Conservation (phyloP, 2,797 vertebrate species). For the Lepilemur septentrionalis region DNA sequence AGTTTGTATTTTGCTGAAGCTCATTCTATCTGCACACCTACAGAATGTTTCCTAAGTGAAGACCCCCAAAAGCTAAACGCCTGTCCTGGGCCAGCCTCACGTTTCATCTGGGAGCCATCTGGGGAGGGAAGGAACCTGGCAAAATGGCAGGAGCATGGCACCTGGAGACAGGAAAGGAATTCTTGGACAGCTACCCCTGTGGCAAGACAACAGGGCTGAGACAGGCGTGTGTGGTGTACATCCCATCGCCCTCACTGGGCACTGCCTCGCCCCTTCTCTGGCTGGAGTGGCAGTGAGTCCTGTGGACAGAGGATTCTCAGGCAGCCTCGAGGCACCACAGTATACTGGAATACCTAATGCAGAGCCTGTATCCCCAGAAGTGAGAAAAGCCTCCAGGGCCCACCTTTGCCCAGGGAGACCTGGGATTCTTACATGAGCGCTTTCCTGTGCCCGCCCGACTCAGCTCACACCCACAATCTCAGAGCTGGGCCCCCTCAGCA, state of each 20-base stretch:
- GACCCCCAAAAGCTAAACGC: background rate
- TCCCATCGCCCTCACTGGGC: background rate
- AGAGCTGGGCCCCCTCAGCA: background rate
- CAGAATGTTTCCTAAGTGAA: background rate
- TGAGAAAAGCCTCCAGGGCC: background rate
- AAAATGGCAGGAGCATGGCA: background rate
- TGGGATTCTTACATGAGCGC: background rate
- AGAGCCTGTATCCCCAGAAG: background rate
- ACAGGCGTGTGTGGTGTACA: fast-evolving
- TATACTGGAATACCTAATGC: background rate
- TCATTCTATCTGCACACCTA: background rate
- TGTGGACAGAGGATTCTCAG: background rate
- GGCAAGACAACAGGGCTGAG: background rate
- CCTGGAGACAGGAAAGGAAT: background rate
- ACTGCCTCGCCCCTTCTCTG: background rate
- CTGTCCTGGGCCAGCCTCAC: background rate
- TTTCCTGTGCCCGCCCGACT: background rate
- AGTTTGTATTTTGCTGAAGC: background rate
- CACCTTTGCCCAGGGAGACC: background rate
- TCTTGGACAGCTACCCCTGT: background rate
- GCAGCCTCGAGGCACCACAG: background rate
- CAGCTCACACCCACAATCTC: background rate
- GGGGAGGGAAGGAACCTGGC: background rate
- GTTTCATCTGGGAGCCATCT: background rate
- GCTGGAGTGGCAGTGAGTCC: background rate